These are phyloP conservation scores for Byasa hedistus DNA, from an alignment of 2,888 invertebrate genomes.

Conservation along the genomic window DNA sequence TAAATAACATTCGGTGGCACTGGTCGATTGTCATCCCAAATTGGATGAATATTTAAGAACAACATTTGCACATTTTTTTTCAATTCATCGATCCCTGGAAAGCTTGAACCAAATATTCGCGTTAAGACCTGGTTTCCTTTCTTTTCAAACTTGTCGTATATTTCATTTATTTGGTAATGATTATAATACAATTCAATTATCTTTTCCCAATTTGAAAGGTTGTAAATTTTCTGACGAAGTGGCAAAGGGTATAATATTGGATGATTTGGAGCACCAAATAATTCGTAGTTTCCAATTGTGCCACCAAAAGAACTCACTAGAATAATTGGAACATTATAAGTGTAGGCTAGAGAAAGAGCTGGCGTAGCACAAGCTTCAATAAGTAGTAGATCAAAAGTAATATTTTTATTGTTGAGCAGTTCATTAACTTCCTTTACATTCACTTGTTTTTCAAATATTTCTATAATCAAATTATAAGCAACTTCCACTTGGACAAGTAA, in stretches of 20 bases:
- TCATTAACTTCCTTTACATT: slow-evolving; percentile 33
- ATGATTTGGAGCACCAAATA: slow-evolving; percentile 42
- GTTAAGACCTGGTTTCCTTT: slow-evolving; percentile 34
- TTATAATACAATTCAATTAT: slow-evolving; percentile 31
- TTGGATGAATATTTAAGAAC: slow-evolving; percentile 44
- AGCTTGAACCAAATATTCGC: slow-evolving; percentile 34
- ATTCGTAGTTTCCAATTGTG: slow-evolving; percentile 34
- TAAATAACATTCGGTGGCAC: slow-evolving; percentile 43
- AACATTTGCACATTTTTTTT: slow-evolving; percentile 42
- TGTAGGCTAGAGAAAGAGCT: slow-evolving; percentile 42
- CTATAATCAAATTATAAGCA: slow-evolving; percentile 18
- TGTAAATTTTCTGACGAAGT: slow-evolving; percentile 33
- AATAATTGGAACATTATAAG: slow-evolving; percentile 51
- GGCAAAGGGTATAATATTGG: slow-evolving; percentile 41
- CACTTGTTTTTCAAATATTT: slow-evolving; percentile 34
- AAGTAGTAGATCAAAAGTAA: slow-evolving; percentile 48
- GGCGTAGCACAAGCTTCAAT: slow-evolving; percentile 43
- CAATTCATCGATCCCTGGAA: slow-evolving; percentile 33
- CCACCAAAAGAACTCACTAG: slow-evolving; percentile 49
- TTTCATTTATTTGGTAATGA: slow-evolving; percentile 17
- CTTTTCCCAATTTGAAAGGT: slow-evolving; percentile 38
- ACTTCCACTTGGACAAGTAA: slow-evolving; percentile 24
- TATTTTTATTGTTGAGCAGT: slow-evolving; percentile 32
- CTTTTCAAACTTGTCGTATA: slow-evolving; percentile 23
- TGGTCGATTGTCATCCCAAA: slow-evolving; percentile 44